Base-by-base conservation (phyloP, 2,113 vertebrate genomes). In the Xiphophorus maculatus region DNA sequence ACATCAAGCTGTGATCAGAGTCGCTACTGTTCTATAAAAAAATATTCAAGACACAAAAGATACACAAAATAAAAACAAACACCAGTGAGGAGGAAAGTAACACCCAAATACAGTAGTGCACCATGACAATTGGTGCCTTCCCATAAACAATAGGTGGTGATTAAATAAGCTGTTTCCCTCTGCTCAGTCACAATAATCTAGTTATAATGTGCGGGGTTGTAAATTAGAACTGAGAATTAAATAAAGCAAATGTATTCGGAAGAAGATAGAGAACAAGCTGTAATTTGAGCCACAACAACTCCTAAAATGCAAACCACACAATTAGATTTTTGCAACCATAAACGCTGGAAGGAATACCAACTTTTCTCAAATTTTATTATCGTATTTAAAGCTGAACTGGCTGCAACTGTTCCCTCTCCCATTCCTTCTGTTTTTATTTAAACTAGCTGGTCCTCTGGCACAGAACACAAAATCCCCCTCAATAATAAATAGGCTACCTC, bases 401-500 rank as follows among this genome's bases (percentile, higher is more conserved):
- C 25, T 58, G 51, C 51, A 58, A 58, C 8, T 58, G 51, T 58
- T 77, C 71, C 79, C 80, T 78, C 76, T 82, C 82, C 84, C 17
- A 11, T 17, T n/a, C 51, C 25, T 58, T 58, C 51, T 58, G 22
- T 58, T 58, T 58, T 58, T 58, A 11, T 58, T 83, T 75, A 82
- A 86, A 89, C 81, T 83, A 85, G 63, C 84, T 82, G 73, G 68
- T 87, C 80, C 85, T 86, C 77, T 81, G 76, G 69, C 78, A 88
- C 79, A 80, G 62, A 89, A 81, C 88, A 90, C 66, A 67, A 82
- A 85, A 89, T 81, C 84, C 80, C 73, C 86, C 83, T 91, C 77
- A 91, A 89, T 92, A 90, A 92, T 89, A 89, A 80, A 93, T 90
- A 81, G 68, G 71, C 81, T 79, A 74, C 87, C 82, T 85, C 71